These are phyloP conservation scores for Pyrochroa serraticornis DNA, from an alignment of 2,888 invertebrate genomes.

Conservation along the genomic window DNA sequence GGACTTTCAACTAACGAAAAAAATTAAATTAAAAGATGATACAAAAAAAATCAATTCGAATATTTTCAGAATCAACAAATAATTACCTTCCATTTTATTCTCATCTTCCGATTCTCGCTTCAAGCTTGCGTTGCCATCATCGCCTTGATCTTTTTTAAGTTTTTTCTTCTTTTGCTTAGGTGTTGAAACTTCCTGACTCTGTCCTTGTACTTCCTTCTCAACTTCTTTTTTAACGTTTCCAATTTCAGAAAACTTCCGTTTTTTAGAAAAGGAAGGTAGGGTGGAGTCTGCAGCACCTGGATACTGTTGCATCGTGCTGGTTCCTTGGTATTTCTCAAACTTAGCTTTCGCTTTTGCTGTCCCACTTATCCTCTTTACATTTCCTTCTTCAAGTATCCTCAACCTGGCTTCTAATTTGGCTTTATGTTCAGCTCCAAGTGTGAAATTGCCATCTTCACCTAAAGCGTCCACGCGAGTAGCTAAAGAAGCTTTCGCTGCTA, in stretches of 20 bases:
- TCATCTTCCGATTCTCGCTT: constrained; percentile 40
- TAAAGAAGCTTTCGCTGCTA: constrained; percentile 95
- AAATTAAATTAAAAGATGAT: no score
- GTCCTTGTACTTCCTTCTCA: constrained; percentile 39
- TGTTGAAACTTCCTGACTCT: constrained; percentile 35
- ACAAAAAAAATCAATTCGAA: not conserved
- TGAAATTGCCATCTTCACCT: constrained; percentile 83
- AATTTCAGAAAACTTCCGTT: constrained; percentile 62
- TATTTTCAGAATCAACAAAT: constrained; percentile 40
- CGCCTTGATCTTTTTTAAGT: constrained; percentile 43
- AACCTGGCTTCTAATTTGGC: constrained; percentile 85
- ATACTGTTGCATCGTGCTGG: constrained; percentile 83
- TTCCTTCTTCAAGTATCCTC: constrained; percentile 83
- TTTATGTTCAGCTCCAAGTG: constrained; percentile 87
- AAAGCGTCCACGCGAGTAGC: constrained; percentile 95
- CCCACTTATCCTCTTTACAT: constrained; percentile 81
- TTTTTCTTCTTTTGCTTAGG: constrained; percentile 52
- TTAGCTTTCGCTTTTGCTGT: constrained; percentile 87
- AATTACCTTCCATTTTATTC: constrained; percentile 35
- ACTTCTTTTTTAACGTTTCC: constrained; percentile 50
- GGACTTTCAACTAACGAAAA: constrained; percentile 20
- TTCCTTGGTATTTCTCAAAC: constrained; percentile 91
- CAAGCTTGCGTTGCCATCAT: constrained; percentile 36
- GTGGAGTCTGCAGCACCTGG: constrained; percentile 83
- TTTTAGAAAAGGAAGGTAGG: constrained; percentile 66